These are phyloP conservation scores for Pristis pectinata DNA, from an alignment of 2,797 vertebrate genomes.

Conservation along the genomic window DNA sequence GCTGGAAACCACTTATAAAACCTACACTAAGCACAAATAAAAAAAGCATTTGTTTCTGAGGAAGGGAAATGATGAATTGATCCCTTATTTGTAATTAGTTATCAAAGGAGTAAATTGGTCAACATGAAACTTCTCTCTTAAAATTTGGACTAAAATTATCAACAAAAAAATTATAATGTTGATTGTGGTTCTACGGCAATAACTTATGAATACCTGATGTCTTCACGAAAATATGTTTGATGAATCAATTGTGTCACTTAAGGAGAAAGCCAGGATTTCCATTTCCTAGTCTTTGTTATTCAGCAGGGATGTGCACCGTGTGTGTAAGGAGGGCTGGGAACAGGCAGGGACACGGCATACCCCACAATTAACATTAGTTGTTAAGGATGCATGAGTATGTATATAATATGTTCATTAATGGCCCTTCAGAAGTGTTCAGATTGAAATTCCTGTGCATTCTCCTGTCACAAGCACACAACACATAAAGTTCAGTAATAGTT, in stretches of 20 bases:
- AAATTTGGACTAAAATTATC: neutral
- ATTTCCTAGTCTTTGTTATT: neutral
- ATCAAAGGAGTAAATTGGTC: neutral
- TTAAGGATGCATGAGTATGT: too few species aligned
- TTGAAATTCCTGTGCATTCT: too few species aligned
- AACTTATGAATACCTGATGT: neutral
- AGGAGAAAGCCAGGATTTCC: neutral
- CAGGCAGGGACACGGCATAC: too few species aligned
- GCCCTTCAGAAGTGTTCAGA: too few species aligned
- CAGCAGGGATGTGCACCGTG: neutral
- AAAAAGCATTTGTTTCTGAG: neutral
- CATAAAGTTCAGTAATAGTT: too few species aligned
- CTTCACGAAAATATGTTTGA: neutral
- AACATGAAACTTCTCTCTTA: neutral
- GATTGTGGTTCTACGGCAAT: neutral
- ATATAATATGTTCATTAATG: too few species aligned
- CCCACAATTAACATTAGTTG: too few species aligned
- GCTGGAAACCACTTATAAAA: neutral
- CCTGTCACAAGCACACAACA: too few species aligned
- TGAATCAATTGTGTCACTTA: neutral
- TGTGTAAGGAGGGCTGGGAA: too few species aligned
- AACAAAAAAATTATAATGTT: neutral
- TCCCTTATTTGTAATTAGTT: neutral
- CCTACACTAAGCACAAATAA: neutral
- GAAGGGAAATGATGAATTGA: neutral